Percentiles rank a stretch among this genome's conserved stretches.
phyloP scores from a whole-genome alignment of 1,140 invertebrate genomes.

The Laodelphax striatellus region DNA sequence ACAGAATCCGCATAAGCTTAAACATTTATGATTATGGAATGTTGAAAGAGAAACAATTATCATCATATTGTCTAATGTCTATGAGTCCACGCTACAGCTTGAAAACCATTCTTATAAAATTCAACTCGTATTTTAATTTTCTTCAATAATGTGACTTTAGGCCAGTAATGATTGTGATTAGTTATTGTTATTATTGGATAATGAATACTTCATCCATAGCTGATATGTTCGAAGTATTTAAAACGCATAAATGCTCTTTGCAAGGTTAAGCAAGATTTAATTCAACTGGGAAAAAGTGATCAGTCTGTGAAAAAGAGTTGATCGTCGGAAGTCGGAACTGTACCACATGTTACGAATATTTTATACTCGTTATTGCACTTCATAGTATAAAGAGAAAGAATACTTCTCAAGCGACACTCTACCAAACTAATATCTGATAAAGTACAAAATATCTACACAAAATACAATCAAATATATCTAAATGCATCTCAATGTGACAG shows the following conservation, averaged over 20 bases:
- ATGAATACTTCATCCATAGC: neutral
- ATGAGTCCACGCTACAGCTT: neutral
- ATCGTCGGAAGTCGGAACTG: neutral
- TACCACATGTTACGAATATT: neutral
- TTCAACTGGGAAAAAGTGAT: neutral
- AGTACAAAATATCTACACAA: too few relatives aligned
- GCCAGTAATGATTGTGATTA: conserved; percentile 1
- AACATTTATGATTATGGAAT: neutral
- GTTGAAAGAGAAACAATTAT: neutral
- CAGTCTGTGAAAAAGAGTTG: neutral
- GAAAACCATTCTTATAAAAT: neutral
- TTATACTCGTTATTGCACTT: too few relatives aligned
- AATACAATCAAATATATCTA: too few relatives aligned
- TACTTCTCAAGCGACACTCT: too few relatives aligned
- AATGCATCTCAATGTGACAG: too few relatives aligned
- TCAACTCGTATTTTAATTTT: neutral
- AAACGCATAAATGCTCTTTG: neutral
- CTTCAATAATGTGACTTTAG: neutral
- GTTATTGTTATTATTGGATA: neutral
- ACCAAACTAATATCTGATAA: too few relatives aligned
- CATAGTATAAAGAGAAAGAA: too few relatives aligned
- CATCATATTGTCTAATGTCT: neutral
- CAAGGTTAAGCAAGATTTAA: neutral
- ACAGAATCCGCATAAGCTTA: too few relatives aligned
- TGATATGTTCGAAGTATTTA: neutral